A percentile compares a stretch with the other conserved stretches of the same genome.
phyloP scores from a whole-genome alignment of 37 sponge, comb jelly and placozoan genomes.

The Lycopodina hypogea region DNA sequence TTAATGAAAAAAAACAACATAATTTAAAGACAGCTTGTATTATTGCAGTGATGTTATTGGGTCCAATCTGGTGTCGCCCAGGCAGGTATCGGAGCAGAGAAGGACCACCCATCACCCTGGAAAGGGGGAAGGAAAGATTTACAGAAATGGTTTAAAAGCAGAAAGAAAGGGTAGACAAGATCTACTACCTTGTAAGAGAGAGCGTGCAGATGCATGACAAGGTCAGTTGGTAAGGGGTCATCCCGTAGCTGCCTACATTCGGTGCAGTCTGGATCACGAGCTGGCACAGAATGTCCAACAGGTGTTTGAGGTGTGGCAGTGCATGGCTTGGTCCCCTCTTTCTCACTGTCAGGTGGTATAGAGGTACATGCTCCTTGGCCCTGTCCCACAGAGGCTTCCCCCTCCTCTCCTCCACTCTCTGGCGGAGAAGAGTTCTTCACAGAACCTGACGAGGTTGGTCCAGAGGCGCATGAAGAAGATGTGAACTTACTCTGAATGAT shows the following conservation, averaged over 20 bases:
- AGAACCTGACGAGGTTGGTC: no score
- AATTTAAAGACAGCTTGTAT: no score
- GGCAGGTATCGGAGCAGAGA: constrained; percentile 56
- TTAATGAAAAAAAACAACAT: no score
- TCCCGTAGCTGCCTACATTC: constrained; percentile 54
- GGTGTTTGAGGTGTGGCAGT: no score
- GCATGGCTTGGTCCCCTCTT: no score
- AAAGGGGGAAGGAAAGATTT: background rate
- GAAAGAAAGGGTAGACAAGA: background rate
- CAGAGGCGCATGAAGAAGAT: background rate
- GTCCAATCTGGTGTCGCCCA: constrained; percentile 60
- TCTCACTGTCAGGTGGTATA: background rate
- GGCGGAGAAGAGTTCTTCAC: no score
- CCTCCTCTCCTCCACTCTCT: no score
- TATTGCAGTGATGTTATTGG: background rate
- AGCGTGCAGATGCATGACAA: constrained; percentile 91
- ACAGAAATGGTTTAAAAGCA: background rate
- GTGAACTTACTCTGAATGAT: background rate
- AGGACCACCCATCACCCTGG: constrained; percentile 84
- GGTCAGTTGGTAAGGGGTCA: constrained; percentile 72
- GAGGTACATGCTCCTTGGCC: background rate
- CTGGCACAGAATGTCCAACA: no score
- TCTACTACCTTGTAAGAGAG: constrained; percentile 69
- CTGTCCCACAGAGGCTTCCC: no score
- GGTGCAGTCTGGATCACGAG: constrained; percentile 68